Conservation (phyloP, 2,113 vertebrate genomes). For the Xenus cinereus region DNA sequence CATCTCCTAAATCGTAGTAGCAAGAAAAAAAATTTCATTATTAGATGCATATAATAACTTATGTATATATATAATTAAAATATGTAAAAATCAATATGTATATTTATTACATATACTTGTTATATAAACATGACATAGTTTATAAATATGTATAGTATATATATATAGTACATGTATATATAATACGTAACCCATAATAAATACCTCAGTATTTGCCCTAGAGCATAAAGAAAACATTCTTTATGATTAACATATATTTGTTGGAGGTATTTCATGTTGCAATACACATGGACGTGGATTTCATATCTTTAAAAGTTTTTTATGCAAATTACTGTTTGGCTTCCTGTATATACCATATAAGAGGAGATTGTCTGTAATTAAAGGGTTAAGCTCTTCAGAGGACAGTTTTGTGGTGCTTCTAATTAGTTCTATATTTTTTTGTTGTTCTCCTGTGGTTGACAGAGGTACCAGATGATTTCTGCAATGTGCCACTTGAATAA, state of each 20-base stretch:
- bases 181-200: not conserved
- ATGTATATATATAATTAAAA: not conserved
- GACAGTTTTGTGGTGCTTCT: not conserved
- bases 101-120: not conserved
- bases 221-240: not conserved
- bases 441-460: not conserved
- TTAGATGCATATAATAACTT: not conserved
- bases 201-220: not conserved
- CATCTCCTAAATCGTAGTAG: not conserved
- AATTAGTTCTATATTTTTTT: not conserved
- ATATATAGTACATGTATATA: not conserved
- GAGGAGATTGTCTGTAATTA: not conserved
- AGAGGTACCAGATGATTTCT: not conserved
- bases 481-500: not conserved
- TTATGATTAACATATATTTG: not conserved
- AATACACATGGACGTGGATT: rapidly evolving
- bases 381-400: not conserved
- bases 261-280: not conserved
- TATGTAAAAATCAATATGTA: not conserved
- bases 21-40: not conserved
- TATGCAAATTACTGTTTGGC: not conserved
- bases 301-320: not conserved
- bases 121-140: not conserved
- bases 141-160: not conserved
- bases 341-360: not conserved